phyloP scores from a whole-genome alignment of 2,797 vertebrate genomes.

The Hydrocynus forskahlii region DNA sequence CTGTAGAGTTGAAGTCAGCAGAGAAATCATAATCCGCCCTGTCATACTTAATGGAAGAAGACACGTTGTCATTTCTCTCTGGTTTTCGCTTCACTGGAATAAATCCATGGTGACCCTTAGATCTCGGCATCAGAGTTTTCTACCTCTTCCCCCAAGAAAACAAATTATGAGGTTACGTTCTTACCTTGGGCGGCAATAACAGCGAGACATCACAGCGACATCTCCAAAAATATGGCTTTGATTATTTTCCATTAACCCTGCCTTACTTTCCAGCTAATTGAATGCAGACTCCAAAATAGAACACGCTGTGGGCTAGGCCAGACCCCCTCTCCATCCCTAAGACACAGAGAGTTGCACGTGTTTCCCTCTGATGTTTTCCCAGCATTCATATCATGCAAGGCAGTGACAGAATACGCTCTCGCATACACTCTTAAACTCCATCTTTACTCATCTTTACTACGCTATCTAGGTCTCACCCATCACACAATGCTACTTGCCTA shows the following conservation, averaged over 20 bases:
- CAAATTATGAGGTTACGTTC: slow-evolving; percentile 39
- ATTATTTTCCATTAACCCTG: slow-evolving; percentile 61
- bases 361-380: slow-evolving; percentile 37
- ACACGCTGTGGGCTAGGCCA: slow-evolving; percentile 44
- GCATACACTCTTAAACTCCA: not conserved
- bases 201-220: slow-evolving; percentile 39
- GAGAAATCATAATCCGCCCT: not conserved
- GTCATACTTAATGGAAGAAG: not conserved
- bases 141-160: slow-evolving; percentile 31
- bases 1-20: slow-evolving; percentile 7
- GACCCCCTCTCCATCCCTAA: slow-evolving; percentile 18
- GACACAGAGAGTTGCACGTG: slow-evolving; percentile 37
- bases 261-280: slow-evolving; percentile 56
- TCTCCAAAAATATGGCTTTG: slow-evolving; percentile 57
- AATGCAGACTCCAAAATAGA: slow-evolving; percentile 55
- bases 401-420: slow-evolving; percentile 15
- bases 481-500: too few species aligned
- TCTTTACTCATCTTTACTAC: not conserved
- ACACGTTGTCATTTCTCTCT: slow-evolving; percentile 9
- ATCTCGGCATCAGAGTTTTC: not conserved
- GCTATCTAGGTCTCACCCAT: not conserved
- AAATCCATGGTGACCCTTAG: slow-evolving; percentile 32
- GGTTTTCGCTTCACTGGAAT: slow-evolving; percentile 21
- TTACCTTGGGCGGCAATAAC: slow-evolving; percentile 50
- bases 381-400: slow-evolving; percentile 31